Percentiles rank a stretch among this genome's conserved stretches.
Conservation (phyloP, 2,797 vertebrate genomes). For the Galago senegalensis region DNA sequence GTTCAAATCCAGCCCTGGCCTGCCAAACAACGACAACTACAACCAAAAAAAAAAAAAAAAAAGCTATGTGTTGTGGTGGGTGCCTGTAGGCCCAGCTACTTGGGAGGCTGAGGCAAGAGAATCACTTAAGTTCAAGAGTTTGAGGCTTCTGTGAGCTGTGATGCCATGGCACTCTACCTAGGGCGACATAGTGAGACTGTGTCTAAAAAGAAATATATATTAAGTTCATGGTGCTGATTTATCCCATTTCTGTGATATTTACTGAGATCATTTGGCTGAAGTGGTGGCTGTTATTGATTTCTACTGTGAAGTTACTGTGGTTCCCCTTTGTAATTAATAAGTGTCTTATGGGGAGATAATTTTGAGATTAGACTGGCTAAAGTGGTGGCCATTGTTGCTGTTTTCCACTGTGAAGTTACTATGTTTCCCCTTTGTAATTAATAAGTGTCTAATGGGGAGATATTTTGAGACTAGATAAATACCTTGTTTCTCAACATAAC, state of each 20-base stretch:
- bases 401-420: not conserved
- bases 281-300: not conserved
- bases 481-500: not conserved
- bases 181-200: too few species aligned
- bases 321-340: not conserved
- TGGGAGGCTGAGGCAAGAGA: too few species aligned
- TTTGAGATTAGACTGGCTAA: not conserved
- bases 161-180: too few species aligned
- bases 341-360: not conserved
- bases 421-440: not conserved
- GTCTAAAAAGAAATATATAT: too few species aligned
- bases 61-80: too few species aligned
- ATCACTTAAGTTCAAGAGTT: too few species aligned
- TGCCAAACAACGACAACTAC: too few species aligned
- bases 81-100: too few species aligned
- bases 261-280: not conserved
- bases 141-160: too few species aligned
- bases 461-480: not conserved
- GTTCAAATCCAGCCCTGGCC: too few species aligned
- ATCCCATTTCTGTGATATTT: not conserved
- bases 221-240: not conserved
- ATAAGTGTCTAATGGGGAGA: not conserved
- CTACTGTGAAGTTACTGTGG: not conserved
- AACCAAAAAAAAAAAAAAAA: too few species aligned
- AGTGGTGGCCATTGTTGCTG: not conserved